Evolutionary conservation across 2,888 invertebrate species (phyloP).

Genomic region (Torymus auratus): DNA sequence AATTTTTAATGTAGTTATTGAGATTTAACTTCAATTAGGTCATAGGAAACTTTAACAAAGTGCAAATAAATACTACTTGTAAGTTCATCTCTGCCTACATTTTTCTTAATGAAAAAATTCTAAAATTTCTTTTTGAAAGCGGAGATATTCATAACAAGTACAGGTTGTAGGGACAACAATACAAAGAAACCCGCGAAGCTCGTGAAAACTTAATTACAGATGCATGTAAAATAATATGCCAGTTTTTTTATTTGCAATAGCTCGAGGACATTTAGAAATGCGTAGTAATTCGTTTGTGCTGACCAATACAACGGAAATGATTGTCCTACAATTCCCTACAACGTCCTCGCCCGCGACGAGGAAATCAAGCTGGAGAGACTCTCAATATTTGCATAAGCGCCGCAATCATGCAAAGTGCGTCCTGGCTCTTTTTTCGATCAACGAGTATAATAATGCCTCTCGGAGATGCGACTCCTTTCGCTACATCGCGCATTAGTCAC

Average conservation of each 20-base stretch:
- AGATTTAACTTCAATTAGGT: conserved; percentile 21
- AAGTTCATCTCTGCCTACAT: background rate
- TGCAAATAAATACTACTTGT: background rate
- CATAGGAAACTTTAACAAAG: conserved; percentile 8
- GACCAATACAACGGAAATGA: conserved; percentile 55
- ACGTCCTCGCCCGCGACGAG: conserved; percentile 44
- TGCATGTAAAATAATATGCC: conserved; percentile 12
- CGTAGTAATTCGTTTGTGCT: conserved; percentile 46
- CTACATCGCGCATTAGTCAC: conserved; percentile 10
- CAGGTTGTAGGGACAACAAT: no score
- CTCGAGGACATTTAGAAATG: conserved; percentile 33
- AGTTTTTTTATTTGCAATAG: conserved; percentile 13
- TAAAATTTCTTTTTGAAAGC: conserved; percentile 23
- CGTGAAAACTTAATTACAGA: conserved; percentile 26
- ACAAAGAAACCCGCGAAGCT: conserved; percentile 17
- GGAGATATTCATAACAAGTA: conserved; percentile 21
- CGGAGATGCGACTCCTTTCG: conserved; percentile 43
- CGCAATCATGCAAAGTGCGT: conserved; percentile 42
- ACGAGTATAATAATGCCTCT: conserved; percentile 48
- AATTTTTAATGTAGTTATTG: conserved; percentile 4
- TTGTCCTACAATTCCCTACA: conserved; percentile 60
- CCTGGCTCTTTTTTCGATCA: conserved; percentile 43
- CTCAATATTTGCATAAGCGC: conserved; percentile 46
- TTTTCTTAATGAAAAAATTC: background rate
- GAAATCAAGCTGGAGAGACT: conserved; percentile 55